Conservation (phyloP, 2,888 invertebrate genomes). For the Plutella xylostella region DNA sequence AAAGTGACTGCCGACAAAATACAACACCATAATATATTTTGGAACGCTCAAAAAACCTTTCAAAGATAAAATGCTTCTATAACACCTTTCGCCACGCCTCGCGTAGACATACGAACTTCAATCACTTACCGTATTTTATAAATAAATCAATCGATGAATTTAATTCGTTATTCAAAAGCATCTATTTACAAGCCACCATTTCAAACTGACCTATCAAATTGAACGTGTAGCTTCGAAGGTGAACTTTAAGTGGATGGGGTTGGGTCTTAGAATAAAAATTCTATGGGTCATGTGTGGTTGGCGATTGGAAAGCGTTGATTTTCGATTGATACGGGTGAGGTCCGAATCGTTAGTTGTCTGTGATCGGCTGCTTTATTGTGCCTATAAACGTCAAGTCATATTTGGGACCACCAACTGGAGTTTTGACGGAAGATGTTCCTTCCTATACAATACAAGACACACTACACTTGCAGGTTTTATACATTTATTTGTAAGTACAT, state of each 20-base stretch:
- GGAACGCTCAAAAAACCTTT: no score
- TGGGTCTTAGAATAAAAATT: not conserved
- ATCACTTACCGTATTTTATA: conserved; percentile 17
- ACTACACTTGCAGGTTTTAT: no score
- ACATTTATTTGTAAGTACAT: no score
- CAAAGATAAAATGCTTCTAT: no score
- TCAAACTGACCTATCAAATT: no score
- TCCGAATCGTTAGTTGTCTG: conserved; percentile 26
- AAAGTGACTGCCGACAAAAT: no score
- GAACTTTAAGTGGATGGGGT: not conserved
- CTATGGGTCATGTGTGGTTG: not conserved
- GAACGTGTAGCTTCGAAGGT: not conserved
- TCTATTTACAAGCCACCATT: not conserved
- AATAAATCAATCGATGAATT: conserved; percentile 31
- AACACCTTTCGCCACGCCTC: no score
- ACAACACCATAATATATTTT: no score
- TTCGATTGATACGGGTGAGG: conserved; percentile 24
- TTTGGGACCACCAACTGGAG: conserved; percentile 2
- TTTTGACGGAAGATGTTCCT: no score
- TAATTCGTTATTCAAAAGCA: not conserved
- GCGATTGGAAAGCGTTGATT: conserved; percentile 8
- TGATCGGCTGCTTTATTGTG: conserved; percentile 15
- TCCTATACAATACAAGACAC: no score
- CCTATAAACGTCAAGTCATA: conserved; percentile 6
- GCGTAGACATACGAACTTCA: no score